Evolutionary conservation across 2,888 invertebrate genomes (phyloP).

Genomic region (Galerucella nymphaeae): DNA sequence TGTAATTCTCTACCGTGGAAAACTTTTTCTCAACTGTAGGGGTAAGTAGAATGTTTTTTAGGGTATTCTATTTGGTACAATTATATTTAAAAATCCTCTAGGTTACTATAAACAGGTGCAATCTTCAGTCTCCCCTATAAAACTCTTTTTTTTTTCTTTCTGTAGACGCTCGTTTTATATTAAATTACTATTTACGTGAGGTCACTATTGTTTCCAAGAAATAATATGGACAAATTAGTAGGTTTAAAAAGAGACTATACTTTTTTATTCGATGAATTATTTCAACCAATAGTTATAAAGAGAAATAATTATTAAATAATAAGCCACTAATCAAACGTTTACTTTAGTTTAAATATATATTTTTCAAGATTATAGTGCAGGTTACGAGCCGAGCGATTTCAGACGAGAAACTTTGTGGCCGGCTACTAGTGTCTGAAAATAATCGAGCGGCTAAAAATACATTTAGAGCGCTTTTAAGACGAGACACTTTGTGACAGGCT

Average conservation of each 20-base stretch:
- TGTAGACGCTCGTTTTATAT: constrained; percentile 16
- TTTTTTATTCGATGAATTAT: constrained; percentile 17
- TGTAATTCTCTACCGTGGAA: constrained; percentile 37
- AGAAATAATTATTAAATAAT: background rate
- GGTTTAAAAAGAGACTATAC: constrained; percentile 7
- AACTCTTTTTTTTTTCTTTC: constrained; percentile 10
- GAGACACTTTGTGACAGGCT: too few species aligned
- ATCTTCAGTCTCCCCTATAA: constrained; percentile 9
- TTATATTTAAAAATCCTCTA: background rate
- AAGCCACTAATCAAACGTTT: background rate
- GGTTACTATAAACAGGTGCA: background rate
- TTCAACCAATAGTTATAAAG: background rate
- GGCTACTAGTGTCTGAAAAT: too few species aligned
- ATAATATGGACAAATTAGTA: constrained; percentile 21
- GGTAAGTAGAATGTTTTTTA: constrained; percentile 6
- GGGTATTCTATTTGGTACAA: too few species aligned
- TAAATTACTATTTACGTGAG: constrained; percentile 25
- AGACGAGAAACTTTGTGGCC: too few species aligned
- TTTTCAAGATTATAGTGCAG: too few species aligned
- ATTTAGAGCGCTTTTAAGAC: too few species aligned
- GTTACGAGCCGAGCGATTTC: too few species aligned
- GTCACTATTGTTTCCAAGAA: constrained; percentile 25
- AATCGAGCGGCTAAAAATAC: too few species aligned
- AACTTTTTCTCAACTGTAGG: constrained; percentile 32
- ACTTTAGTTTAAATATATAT: background rate